phyloP scores from a whole-genome alignment of 2,113 vertebrate genomes.

The Callocephalon fimbriatum region DNA sequence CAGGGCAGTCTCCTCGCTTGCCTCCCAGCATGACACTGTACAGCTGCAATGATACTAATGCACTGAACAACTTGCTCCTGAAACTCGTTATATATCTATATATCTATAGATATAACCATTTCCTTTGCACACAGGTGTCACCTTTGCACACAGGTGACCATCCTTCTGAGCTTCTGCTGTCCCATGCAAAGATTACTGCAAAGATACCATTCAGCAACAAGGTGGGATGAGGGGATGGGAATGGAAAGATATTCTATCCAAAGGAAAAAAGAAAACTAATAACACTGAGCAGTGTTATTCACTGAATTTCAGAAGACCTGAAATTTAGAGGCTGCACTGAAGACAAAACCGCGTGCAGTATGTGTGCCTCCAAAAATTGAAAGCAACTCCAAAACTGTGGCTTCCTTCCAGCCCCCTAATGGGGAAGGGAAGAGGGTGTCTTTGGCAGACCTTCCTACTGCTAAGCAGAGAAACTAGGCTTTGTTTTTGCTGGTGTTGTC shows the following conservation, averaged over 20 bases:
- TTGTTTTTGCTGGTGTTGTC: not conserved
- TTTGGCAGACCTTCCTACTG: not conserved
- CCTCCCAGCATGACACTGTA: not conserved
- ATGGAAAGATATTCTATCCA: not conserved
- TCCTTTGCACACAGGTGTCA: not conserved
- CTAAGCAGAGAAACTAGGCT: not conserved
- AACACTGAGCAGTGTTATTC: not conserved
- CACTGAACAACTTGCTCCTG: not conserved
- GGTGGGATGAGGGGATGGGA: not conserved
- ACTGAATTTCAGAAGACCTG: not conserved
- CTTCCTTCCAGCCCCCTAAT: not conserved
- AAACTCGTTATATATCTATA: not conserved
- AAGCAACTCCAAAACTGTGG: not conserved
- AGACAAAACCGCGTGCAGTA: not conserved
- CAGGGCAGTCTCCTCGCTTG: not conserved
- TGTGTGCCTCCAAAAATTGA: not conserved
- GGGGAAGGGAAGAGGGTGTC: rapidly evolving
- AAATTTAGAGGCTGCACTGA: not conserved
- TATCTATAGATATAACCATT: not conserved
- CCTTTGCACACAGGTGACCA: not conserved
- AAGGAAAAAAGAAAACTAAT: not conserved
- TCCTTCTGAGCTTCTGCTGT: not conserved
- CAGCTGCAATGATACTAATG: not conserved
- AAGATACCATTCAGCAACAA: not conserved
- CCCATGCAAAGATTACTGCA: not conserved